Conservation (phyloP, 2,113 vertebrate species). For the Hippocampus zosterae region DNA sequence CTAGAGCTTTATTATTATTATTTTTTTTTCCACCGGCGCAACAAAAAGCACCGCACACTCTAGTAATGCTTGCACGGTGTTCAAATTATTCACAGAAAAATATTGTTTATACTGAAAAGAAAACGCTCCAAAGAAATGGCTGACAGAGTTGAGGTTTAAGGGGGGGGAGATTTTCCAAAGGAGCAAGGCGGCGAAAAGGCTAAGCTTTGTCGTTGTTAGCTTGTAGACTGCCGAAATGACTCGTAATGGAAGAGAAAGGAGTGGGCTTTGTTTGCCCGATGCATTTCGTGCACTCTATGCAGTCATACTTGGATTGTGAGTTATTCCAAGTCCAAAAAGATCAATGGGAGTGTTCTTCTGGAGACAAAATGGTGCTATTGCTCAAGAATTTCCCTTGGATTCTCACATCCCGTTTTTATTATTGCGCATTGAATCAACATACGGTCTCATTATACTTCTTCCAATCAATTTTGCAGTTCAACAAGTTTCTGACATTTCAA, state of each 20-base stretch:
- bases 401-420: not conserved
- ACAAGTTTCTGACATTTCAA: not conserved
- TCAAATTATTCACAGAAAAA: constrained; percentile 48
- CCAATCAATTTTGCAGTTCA: not conserved
- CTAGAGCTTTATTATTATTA: no score
- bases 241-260: constrained; percentile 21
- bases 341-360: constrained; percentile 19
- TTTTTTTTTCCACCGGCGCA: constrained; percentile 42
- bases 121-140: constrained; percentile 18
- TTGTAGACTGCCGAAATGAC: constrained; percentile 16
- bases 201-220: constrained; percentile 23
- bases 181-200: constrained; percentile 31
- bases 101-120: constrained; percentile 44
- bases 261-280: constrained; percentile 28
- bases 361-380: constrained; percentile 1
- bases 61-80: constrained; percentile 42
- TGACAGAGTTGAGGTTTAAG: constrained; percentile 19
- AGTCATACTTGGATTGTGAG: constrained; percentile 14
- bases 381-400: constrained; percentile 6
- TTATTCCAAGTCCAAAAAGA: constrained; percentile 8
- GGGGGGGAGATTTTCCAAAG: constrained; percentile 34
- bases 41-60: constrained; percentile 38
- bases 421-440: constrained; percentile 4
- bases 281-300: constrained; percentile 30
- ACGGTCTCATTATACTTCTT: not conserved